Evolutionary conservation across 2,797 vertebrate genomes (phyloP).

Genomic region (Bryconaethiops microstoma): DNA sequence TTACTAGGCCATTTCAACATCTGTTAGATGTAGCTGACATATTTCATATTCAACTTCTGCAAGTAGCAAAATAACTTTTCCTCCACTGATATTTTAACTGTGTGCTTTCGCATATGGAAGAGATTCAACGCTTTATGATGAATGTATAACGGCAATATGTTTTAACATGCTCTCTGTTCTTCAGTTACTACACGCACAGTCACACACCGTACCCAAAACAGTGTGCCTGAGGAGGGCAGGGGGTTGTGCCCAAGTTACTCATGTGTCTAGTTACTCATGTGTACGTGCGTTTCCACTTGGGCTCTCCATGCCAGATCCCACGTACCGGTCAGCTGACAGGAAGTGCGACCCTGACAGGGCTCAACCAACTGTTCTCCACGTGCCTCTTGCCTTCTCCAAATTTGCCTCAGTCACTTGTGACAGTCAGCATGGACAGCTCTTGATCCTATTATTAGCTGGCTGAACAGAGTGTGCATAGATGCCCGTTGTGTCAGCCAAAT

Average conservation of each 20-base stretch:
- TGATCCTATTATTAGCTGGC: slow-evolving; percentile 10
- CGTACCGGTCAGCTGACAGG: slow-evolving; percentile 32
- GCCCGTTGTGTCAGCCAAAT: neutral
- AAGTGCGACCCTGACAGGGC: neutral
- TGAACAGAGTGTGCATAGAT: neutral
- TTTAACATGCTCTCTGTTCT: neutral
- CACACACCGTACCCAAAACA: slow-evolving; percentile 38
- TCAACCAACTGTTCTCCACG: slow-evolving; percentile 31
- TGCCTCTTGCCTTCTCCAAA: slow-evolving; percentile 9
- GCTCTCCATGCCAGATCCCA: slow-evolving; percentile 12
- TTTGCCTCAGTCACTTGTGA: slow-evolving; percentile 34
- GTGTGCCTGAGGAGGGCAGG: slow-evolving; percentile 15
- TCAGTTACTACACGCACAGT: neutral
- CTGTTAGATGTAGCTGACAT: too few relatives aligned
- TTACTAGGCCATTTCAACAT: too few relatives aligned
- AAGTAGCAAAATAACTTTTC: too few relatives aligned
- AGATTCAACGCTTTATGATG: too few relatives aligned
- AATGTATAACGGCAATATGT: too few relatives aligned
- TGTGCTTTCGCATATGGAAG: too few relatives aligned
- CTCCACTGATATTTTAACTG: too few relatives aligned
- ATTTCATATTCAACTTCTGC: too few relatives aligned
- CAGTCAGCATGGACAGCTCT: slow-evolving; percentile 17
- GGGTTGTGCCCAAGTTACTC: neutral
- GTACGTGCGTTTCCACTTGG: slow-evolving; percentile 39
- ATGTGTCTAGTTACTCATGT: neutral